Evolutionary conservation across 2,113 vertebrate genomes (phyloP).

Genomic region (Phalacrocorax carbo): DNA sequence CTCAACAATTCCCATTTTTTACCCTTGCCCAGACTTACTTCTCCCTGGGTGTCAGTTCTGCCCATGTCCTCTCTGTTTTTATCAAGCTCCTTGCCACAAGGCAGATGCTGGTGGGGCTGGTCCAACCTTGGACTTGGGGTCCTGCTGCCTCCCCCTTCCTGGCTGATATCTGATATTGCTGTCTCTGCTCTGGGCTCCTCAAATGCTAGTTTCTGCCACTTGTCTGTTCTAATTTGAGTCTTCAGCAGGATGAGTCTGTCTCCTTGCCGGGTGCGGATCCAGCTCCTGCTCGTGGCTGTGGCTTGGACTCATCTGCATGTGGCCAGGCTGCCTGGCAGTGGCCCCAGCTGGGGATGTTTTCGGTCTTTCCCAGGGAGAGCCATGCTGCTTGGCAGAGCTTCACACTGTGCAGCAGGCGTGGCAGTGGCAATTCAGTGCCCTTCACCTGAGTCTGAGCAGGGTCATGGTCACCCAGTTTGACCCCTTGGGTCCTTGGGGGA

Average conservation of each 20-base stretch:
- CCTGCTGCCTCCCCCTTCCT: neutral
- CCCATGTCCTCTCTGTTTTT: neutral
- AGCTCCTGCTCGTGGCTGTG: neutral
- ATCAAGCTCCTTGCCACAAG: neutral
- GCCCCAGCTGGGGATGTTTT: neutral
- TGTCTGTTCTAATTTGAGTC: neutral
- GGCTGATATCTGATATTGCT: neutral
- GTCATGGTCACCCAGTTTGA: neutral
- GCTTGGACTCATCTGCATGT: neutral
- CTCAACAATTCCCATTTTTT: neutral
- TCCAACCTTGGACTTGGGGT: neutral
- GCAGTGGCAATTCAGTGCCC: fast-evolving
- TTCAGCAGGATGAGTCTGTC: neutral
- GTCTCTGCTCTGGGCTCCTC: neutral
- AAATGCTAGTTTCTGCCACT: neutral
- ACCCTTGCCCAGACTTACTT: neutral
- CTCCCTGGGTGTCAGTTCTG: neutral
- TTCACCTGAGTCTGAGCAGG: neutral
- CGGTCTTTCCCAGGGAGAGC: neutral
- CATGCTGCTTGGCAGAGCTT: neutral
- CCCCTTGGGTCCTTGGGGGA: neutral
- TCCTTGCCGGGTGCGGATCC: neutral
- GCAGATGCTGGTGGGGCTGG: neutral
- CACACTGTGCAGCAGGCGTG: neutral
- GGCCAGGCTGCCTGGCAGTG: neutral